phyloP scores from a whole-genome alignment of 2,797 vertebrate genomes.

The Spinus pinus region DNA sequence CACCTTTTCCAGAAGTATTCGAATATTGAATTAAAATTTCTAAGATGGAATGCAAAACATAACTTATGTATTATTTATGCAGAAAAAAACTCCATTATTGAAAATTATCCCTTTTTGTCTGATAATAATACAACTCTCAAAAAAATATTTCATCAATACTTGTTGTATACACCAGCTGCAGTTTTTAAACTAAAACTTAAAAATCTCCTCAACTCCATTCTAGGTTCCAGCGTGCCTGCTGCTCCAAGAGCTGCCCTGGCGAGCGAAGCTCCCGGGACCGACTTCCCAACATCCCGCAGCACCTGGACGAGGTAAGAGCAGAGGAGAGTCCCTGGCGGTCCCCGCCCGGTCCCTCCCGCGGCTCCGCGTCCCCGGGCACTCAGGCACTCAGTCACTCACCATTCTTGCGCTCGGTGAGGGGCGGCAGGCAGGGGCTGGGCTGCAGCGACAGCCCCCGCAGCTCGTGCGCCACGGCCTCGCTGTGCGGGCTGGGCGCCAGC shows the following conservation, averaged over 20 bases:
- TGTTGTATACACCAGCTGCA: neutral
- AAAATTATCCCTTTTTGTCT: neutral
- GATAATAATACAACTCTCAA: neutral
- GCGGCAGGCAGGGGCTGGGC: constrained; percentile 84
- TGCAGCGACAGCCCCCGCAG: constrained; percentile 93
- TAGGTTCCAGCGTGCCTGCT: neutral
- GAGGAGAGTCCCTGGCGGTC: fast-evolving
- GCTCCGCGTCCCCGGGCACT: neutral
- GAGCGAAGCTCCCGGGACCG: neutral
- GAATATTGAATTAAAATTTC: neutral
- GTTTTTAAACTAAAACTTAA: neutral
- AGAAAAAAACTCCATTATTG: neutral
- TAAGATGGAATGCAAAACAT: neutral
- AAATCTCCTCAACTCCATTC: neutral
- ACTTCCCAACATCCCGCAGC: neutral
- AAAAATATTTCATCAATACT: neutral
- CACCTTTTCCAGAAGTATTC: neutral
- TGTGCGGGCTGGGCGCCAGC: constrained; percentile 92
- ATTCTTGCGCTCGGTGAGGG: constrained; percentile 93
- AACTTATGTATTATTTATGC: neutral
- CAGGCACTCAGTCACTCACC: constrained; percentile 76
- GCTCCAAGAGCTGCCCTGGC: neutral
- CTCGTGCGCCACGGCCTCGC: constrained; percentile 95
- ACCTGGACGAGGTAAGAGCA: fast-evolving
- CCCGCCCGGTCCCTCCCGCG: fast-evolving